A percentile compares a stretch with the other conserved stretches of the same genome.
These are phyloP conservation scores for Xiphophorus birchmanni DNA, from an alignment of 2,797 vertebrate genomes.

Conservation along the genomic window DNA sequence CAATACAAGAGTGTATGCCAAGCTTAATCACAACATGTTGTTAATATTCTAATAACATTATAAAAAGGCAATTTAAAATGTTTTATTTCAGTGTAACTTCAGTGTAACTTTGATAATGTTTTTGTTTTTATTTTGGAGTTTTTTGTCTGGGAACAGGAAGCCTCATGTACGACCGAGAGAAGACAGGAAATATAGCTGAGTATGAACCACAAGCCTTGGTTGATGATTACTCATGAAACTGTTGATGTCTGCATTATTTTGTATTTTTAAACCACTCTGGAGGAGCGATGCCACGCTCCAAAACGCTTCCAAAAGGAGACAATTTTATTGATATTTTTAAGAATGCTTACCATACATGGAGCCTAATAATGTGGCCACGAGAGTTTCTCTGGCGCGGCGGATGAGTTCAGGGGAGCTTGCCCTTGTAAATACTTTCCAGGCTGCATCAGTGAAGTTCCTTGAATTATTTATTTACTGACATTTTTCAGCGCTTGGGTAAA, in stretches of 20 bases:
- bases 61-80: background rate
- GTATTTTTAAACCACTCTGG: conserved; percentile 56
- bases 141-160: background rate
- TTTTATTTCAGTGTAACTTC: background rate
- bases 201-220: conserved; percentile 58
- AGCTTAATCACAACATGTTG: background rate
- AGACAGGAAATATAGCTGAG: conserved; percentile 66
- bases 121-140: background rate
- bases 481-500: conserved; percentile 71
- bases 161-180: background rate
- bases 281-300: conserved; percentile 37
- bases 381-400: conserved; percentile 26
- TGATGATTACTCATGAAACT: conserved; percentile 54
- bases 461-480: conserved; percentile 74
- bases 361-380: conserved; percentile 34
- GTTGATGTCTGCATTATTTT: conserved; percentile 73
- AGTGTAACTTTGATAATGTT: background rate
- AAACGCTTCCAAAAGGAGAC: conserved; percentile 46
- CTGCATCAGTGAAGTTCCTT: conserved; percentile 64
- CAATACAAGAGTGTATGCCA: background rate
- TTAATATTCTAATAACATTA: background rate
- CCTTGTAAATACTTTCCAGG: conserved; percentile 77
- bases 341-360: conserved; percentile 43
- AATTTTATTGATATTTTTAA: conserved; percentile 68
- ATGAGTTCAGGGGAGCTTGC: conserved; percentile 47